Conservation (phyloP, 1,140 invertebrate species). For the Drosophila pruinosa region DNA sequence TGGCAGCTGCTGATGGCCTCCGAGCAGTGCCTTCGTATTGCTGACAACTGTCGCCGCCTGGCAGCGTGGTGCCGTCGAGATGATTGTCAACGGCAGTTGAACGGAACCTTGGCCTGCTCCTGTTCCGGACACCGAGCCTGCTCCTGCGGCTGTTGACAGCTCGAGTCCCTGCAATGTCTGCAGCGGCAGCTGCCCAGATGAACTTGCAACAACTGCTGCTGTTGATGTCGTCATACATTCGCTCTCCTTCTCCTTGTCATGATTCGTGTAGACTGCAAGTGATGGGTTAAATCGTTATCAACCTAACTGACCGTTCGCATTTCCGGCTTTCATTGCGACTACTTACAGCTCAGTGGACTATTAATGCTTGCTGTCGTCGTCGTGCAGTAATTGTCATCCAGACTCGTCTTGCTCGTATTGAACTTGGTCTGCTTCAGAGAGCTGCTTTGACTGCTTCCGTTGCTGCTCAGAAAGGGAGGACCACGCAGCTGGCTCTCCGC, state of each 20-base stretch:
- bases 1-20: conserved; percentile 51
- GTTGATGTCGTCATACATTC: conserved; percentile 57
- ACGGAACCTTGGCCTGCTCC: conserved; percentile 14
- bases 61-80: conserved; percentile 76
- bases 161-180: conserved; percentile 64
- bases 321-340: neutral
- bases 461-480: conserved; percentile 61
- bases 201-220: conserved; percentile 14
- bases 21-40: conserved; percentile 64
- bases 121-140: conserved; percentile 2
- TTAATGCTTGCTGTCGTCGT: conserved; percentile 82
- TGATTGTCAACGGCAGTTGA: conserved; percentile 79
- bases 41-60: conserved; percentile 51
- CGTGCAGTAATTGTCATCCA: conserved; percentile 83
- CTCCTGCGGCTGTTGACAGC: conserved; percentile 30
- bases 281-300: neutral
- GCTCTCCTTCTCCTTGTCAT: conserved; percentile 81
- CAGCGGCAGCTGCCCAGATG: conserved; percentile 34
- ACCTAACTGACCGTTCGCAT: neutral
- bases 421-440: conserved; percentile 72
- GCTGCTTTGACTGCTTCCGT: conserved; percentile 60
- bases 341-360: conserved; percentile 84
- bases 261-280: conserved; percentile 78
- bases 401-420: conserved; percentile 73
- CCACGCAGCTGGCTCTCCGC: conserved; percentile 80